phyloP scores from a whole-genome alignment of 2,797 vertebrate genomes.

The Pyrrhura leucotis region DNA sequence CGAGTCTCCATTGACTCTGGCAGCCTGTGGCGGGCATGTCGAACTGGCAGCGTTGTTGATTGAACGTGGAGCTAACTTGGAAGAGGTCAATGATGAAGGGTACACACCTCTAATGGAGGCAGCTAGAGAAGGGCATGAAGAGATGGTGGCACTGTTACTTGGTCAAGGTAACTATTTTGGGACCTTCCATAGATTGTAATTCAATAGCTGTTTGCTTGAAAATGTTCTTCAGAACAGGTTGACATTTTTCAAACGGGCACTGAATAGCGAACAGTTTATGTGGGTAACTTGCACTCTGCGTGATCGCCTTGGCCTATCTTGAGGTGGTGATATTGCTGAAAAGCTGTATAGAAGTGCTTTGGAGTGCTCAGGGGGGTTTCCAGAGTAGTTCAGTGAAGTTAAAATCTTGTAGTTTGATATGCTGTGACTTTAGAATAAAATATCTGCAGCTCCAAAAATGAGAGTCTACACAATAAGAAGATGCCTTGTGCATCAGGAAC shows the following conservation, averaged over 20 bases:
- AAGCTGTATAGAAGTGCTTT: neutral
- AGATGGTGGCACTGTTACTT: conserved; percentile 84
- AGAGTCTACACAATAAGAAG: fast-evolving
- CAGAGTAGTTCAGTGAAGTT: neutral
- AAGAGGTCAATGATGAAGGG: conserved; percentile 85
- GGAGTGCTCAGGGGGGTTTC: neutral
- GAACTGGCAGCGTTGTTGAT: conserved; percentile 83
- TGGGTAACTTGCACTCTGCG: neutral
- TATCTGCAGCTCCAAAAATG: neutral
- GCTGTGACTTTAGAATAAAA: neutral
- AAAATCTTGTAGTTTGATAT: neutral
- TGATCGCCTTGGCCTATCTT: neutral
- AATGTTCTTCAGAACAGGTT: neutral
- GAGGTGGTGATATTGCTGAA: neutral
- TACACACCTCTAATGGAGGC: conserved; percentile 86
- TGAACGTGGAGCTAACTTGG: conserved; percentile 83
- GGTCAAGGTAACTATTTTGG: conserved; percentile 77
- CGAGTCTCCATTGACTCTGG: conserved; percentile 82
- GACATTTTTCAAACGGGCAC: fast-evolving
- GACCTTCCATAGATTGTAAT: fast-evolving
- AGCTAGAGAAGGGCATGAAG: conserved; percentile 84
- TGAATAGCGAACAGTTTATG: fast-evolving
- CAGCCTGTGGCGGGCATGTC: conserved; percentile 84
- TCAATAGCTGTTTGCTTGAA: neutral
- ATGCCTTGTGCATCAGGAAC: neutral